Evolutionary conservation across 2,113 vertebrate genomes (phyloP), one percentile per base, ranked within the genome.

Genomic region (Myxocyprinus asiaticus): DNA sequence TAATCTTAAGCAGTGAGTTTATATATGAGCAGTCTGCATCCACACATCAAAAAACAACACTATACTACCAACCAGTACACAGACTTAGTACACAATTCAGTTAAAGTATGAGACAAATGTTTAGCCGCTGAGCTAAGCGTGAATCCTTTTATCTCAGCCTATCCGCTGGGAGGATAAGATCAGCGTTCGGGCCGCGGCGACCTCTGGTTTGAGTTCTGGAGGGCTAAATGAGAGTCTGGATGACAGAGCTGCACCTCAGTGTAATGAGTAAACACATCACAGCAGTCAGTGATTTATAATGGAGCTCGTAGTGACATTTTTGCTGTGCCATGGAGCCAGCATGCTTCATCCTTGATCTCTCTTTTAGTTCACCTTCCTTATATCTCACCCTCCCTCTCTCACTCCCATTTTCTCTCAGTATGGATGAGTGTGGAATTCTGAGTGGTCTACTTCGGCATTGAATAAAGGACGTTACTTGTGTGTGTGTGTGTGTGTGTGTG

Each of bases 221-320:
- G 82, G 81, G 90, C 84, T 89, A 86, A 88, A 90, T 87, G 87
- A 82, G 85, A 81, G 77, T 76, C 70, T 63, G 85, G 86, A 82
- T 88, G 88, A 89, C 89, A 89, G 84, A 65, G 81, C 86, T 86
- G 89, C 85, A 69, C 82, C 86, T 86, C 77, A 81, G 89, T 88
- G 86, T 91, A 91, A 90, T 91, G 90, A 91, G 87, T 91, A 92
- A 91, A 92, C 86, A 90, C 84, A 91, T 90, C 88, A 89, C 86
- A 90, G 79, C 73, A 84, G 79, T 68, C 80, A 86, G 86, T 90
- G 89, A 93, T 92, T 93, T 92, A 92, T 92, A 88, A 86, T 84
- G 15, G n/a, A 59, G 80, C 84, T 83, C 75, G 58, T 78, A 82
- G 88, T 91, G 88, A 92, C 91, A 92, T 91, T 90, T 90, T 86